Base-by-base conservation (phyloP, 2,888 invertebrate genomes). In the Polyploca ridens region DNA sequence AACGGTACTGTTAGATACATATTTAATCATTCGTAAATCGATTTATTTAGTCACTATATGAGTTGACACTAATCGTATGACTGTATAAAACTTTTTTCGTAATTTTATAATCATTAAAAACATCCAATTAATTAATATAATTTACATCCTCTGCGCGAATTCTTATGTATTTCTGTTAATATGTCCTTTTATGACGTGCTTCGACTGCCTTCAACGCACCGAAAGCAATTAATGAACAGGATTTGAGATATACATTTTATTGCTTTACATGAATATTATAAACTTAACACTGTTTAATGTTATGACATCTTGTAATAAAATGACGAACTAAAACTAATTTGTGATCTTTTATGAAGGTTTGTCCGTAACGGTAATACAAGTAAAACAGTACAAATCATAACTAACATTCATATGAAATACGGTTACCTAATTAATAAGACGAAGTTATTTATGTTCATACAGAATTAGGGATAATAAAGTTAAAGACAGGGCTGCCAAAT, bases 11-110 rank as follows among this genome's bases (percentile, higher is more conserved):
- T 77, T 79, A 81, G 72, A 66, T 73, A 79, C 76, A 77, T 80
- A 81, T 84, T 84, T 80, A 83, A 84, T 83, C 80, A 81, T 77
- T 70, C 67, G 74, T 73, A 71, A 81, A 77, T 74, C 83, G 79
- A 86, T 88, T 86, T 83, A 84, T 82, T 70, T 66, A 66, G 69
- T 70, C 72, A 72, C 69, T 79, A 77, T 77, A 81, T 71, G 72
- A 76, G 71, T 74, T 79, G 83, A 82, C 81, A 81, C 72, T 82
- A 77, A 78, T 79, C 75, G 77, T 68, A 71, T 76, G 79, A 76
- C 72, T 70, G 13, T 41, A 68, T 71, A 65, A 69, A 69, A 69
- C 63, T 64, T 44, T 75, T 73, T 66, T 68, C 70, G 72, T 75
- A 73, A 73, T 78, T 78, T 76, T 64, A 72, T 64, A 49, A 41